Conservation (phyloP, 2,797 vertebrate genomes). For the Triplophysa yarkandensis region DNA sequence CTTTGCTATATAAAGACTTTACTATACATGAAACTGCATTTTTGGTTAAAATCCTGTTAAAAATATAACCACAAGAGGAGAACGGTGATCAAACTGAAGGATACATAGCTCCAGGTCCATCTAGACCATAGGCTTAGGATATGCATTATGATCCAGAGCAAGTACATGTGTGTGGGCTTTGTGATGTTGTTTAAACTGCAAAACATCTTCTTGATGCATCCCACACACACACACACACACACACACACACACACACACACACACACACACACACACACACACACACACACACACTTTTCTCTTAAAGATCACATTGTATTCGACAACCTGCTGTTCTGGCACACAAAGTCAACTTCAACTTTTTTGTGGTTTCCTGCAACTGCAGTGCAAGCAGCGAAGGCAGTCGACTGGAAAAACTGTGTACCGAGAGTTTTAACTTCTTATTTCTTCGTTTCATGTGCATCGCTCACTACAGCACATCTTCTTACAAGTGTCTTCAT, state of each 20-base stretch:
- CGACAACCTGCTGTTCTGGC: not conserved
- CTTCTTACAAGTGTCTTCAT: not conserved
- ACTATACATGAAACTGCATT: no score
- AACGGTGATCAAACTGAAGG: not conserved
- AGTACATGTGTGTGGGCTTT: not conserved
- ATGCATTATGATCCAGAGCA: not conserved
- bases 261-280: no score
- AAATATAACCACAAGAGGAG: no score
- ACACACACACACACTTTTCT: not conserved
- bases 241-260: no score
- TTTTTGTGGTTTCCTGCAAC: conserved; percentile 14
- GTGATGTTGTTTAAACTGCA: not conserved
- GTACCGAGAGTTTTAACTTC: not conserved
- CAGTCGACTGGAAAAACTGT: not conserved
- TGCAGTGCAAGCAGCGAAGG: not conserved
- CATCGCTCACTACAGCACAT: not conserved
- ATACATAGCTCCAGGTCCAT: not conserved
- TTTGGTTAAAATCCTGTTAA: no score
- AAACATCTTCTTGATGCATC: not conserved
- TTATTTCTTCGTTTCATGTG: not conserved
- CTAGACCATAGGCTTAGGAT: not conserved
- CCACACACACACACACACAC: no score
- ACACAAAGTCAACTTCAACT: not conserved
- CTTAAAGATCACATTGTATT: not conserved
- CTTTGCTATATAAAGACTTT: no score